Evolutionary conservation across 2,797 vertebrate species (phyloP), one percentile per base, ranked within the genome.

Genomic region (Cryptoprocta ferox): DNA sequence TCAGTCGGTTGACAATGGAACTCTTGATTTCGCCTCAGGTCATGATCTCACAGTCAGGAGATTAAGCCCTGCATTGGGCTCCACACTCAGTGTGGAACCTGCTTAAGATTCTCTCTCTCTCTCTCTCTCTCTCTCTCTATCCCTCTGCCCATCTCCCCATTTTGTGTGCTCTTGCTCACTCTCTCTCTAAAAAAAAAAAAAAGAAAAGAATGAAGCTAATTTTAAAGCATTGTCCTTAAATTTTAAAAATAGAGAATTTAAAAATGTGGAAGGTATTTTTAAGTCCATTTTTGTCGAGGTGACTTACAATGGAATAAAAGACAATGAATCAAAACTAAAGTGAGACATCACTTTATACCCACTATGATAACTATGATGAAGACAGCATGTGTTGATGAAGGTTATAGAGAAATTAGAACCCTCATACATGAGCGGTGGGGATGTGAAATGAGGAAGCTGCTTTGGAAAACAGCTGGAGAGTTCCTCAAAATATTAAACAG

Each of bases 181-280:
- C 53, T 19, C 56, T 9, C 56, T 3, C 53, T 0, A 19, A 56
- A 18, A 56, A 56, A 56, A 24, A 8, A 21, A 56, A 21, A 59
- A 56, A 59, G 21, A 21, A 59, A 56, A 59, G 21, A 56, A 56
- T 21, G 21, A 26, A 73, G 68, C 18, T 59, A 65, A 48, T 70
- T 84, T 95, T 63, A 45, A 94, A 90, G 4, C 18, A 79, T 80
- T 88, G 93, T 81, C 39, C n/a, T 93, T 48, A 21, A 61, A 70
- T 59, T 80, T 81, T 32, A 35, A 76, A 83, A 85, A 37, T n/a
- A 26, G 35, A 71, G 39, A 86, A 50, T 61, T 86, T 71, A 71
- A 91, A 87, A 16, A 82, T 73, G 4, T 59, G 1, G 48, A 16
- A 88, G 8, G 10, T 50, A 50, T 71, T 96, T 75, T 80, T 45